Evolutionary conservation across 2,888 invertebrate genomes (phyloP).

Genomic region (Sipha maydis): DNA sequence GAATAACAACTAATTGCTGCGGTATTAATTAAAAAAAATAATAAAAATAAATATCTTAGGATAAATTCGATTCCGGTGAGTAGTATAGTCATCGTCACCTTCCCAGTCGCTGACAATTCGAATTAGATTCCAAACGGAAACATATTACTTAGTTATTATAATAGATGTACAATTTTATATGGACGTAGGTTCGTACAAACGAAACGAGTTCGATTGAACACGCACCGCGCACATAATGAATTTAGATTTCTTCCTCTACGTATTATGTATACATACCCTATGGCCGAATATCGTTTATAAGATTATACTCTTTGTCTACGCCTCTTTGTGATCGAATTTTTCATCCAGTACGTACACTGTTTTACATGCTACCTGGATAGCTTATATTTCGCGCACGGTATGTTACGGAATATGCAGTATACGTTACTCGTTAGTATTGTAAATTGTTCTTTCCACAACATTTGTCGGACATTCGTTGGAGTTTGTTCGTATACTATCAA

Average conservation of each 20-base stretch:
- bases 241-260: too few relatives aligned
- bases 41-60: not conserved
- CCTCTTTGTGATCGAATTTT: too few relatives aligned
- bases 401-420: too few relatives aligned
- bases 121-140: slow-evolving; percentile 28
- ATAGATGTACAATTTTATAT: too few relatives aligned
- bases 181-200: not conserved
- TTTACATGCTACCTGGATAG: too few relatives aligned
- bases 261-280: not conserved
- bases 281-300: not conserved
- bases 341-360: too few relatives aligned
- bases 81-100: slow-evolving; percentile 8
- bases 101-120: slow-evolving; percentile 29
- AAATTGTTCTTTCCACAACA: too few relatives aligned
- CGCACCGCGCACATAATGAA: not conserved
- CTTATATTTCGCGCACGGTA: too few relatives aligned
- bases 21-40: slow-evolving; percentile 18
- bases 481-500: too few relatives aligned
- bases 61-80: not conserved
- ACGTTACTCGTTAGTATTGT: too few relatives aligned
- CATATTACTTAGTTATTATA: slow-evolving; percentile 30
- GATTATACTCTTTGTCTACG: too few relatives aligned
- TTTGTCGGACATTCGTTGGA: too few relatives aligned
- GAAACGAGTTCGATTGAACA: not conserved
- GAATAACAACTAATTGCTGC: not conserved